Evolutionary conservation across 2,797 vertebrate genomes (phyloP), one percentile per base, ranked within the genome.

Genomic region (Sciurus vulgaris): DNA sequence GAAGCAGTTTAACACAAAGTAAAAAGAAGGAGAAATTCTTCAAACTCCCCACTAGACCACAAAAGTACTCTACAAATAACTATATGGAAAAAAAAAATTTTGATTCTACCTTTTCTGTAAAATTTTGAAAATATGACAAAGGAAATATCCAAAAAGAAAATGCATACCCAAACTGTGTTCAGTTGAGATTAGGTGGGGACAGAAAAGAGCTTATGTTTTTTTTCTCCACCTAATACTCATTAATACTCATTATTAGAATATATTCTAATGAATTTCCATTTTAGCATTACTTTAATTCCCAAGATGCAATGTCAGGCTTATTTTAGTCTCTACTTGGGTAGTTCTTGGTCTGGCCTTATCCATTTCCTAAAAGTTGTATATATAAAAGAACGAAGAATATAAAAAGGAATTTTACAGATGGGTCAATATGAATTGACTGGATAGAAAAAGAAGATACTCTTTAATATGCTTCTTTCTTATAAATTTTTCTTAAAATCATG

Each of bases 81-180:
- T 15, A 8, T 7, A 20, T 54, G 8, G 7, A 56, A 87, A 78
- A 76, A 44, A 74, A 83, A 49, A n/a, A 12, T 7, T 38, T 9
- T 13, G 20, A 81, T 78, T 88, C 18, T 73, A 1, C n/a, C 22
- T 20, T 74, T 89, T 28, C 18, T 44, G 0, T 63, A 24, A 18
- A 30, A 65, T 56, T 93, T 89, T 94, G 8, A 88, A 95, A 87
- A 93, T 6, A 54, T 26, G 41, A 54, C 7, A 90, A 35, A 5
- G 54, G 77, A 28, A 76, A 28, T 18, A 72, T 44, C 3, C 1
- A 7, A 18, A 70, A 96, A 74, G 15, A 74, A 24, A 7, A 17
- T 41, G 49, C 3, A 76, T 2, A 33, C 0, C 3, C 5, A 38
- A 63, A 83, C 10, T 22, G 41, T 49, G 11, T n/a, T 89, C 14